Percentiles rank a stretch among this genome's conserved stretches.
Conservation (phyloP, 2,888 invertebrate species). For the Leptogaster cylindrica region DNA sequence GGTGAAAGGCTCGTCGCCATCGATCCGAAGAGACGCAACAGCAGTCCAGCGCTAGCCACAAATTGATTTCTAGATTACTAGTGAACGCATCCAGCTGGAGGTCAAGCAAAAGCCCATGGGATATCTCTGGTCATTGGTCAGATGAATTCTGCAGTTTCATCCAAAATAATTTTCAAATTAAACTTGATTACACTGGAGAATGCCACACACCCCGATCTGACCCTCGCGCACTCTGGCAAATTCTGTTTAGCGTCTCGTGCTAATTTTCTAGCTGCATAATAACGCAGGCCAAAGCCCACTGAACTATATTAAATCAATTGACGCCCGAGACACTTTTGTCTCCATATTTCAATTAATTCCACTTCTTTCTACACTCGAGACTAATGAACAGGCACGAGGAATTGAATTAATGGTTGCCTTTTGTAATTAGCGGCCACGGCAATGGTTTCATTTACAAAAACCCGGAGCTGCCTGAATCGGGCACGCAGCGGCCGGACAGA, state of each 20-base stretch:
- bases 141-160: no score
- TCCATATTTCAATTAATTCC: slow-evolving; percentile 33
- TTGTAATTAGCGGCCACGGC: slow-evolving; percentile 41
- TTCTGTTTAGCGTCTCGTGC: background rate
- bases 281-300: background rate
- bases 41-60: no score
- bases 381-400: slow-evolving; percentile 33
- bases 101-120: no score
- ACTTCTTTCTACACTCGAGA: slow-evolving; percentile 7
- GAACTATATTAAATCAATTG: slow-evolving; percentile 34
- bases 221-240: no score
- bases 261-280: background rate
- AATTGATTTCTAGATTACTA: no score
- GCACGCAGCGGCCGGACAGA: slow-evolving; percentile 8
- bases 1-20: no score
- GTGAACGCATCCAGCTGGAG: no score
- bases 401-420: slow-evolving; percentile 45
- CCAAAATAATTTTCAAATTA: no score
- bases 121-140: no score
- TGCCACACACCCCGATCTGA: no score
- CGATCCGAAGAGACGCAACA: no score
- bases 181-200: no score
- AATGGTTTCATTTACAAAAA: slow-evolving; percentile 33
- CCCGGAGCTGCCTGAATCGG: slow-evolving; percentile 8
- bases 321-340: slow-evolving; percentile 11